Evolutionary conservation across 2,113 vertebrate species (phyloP).

Genomic region (Rhabdornis inornatus): DNA sequence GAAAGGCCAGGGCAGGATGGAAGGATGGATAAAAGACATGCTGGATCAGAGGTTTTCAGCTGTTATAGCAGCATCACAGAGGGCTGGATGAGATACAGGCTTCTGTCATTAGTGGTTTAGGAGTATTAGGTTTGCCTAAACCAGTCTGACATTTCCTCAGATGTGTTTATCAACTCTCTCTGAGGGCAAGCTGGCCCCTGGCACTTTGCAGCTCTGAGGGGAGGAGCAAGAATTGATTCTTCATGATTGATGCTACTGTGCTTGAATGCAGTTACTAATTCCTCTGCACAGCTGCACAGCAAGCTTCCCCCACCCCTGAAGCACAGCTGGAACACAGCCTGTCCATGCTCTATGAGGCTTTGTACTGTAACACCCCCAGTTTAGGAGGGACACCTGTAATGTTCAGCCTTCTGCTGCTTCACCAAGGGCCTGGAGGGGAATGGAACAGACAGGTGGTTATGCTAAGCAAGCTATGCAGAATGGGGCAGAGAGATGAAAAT

Average conservation of each 20-base stretch:
- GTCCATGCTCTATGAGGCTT: not conserved
- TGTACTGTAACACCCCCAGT: not conserved
- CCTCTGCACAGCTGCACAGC: not conserved
- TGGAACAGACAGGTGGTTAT: not conserved
- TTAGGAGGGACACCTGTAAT: not conserved
- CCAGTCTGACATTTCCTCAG: not conserved
- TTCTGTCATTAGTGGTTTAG: constrained; percentile 13
- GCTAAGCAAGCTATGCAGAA: not conserved
- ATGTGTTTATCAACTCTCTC: not conserved
- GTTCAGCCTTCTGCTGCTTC: not conserved
- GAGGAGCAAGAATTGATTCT: constrained; percentile 15
- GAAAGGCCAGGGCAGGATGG: not conserved
- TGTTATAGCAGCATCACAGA: not conserved
- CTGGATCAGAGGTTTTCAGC: not conserved
- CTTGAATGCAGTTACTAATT: not conserved
- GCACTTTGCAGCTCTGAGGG: not conserved
- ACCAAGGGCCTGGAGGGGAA: not conserved
- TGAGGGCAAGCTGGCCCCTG: constrained; percentile 9
- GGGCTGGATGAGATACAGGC: not conserved
- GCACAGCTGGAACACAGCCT: not conserved
- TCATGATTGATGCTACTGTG: not conserved
- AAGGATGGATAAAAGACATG: constrained; percentile 11
- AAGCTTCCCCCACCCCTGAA: not conserved
- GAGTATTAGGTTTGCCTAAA: not conserved
- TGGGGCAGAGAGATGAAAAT: not conserved